Conservation (phyloP, 37 sponge, comb jelly and placozoan genomes). For the Bolinopsis microptera region DNA sequence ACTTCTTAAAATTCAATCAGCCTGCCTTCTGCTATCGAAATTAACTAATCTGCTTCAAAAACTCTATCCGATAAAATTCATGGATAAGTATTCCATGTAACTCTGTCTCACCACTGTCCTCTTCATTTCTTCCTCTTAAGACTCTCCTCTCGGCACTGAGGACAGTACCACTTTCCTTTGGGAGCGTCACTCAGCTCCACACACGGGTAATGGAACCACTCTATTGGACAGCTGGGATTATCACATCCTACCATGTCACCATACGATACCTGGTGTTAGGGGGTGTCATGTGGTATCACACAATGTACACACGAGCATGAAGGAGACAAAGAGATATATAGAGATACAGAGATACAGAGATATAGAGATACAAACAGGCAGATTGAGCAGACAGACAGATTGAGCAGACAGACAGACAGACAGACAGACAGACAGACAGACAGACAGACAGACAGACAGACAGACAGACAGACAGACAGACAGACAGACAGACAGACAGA, state of each 20-base stretch:
- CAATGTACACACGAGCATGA: background rate
- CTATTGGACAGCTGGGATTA: slow-evolving; percentile 86
- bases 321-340: background rate
- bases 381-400: slow-evolving; percentile 9
- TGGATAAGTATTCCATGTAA: no score
- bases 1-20: no score
- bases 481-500: slow-evolving; percentile 38
- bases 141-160: slow-evolving; percentile 75
- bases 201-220: slow-evolving; percentile 99
- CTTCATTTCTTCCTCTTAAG: slow-evolving; percentile 74
- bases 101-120: no score
- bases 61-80: no score
- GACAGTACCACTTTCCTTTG: slow-evolving; percentile 99
- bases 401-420: background rate
- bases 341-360: background rate
- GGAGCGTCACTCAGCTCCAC: slow-evolving; percentile 94
- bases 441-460: slow-evolving; percentile 55
- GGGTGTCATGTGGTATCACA: background rate
- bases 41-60: no score
- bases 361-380: background rate
- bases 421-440: slow-evolving; percentile 18
- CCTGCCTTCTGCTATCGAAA: no score
- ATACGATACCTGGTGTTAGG: slow-evolving; percentile 95
- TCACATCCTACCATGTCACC: slow-evolving; percentile 99
- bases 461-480: slow-evolving; percentile 27